phyloP scores from a whole-genome alignment of 2,113 vertebrate genomes.

The Sterna hirundo region DNA sequence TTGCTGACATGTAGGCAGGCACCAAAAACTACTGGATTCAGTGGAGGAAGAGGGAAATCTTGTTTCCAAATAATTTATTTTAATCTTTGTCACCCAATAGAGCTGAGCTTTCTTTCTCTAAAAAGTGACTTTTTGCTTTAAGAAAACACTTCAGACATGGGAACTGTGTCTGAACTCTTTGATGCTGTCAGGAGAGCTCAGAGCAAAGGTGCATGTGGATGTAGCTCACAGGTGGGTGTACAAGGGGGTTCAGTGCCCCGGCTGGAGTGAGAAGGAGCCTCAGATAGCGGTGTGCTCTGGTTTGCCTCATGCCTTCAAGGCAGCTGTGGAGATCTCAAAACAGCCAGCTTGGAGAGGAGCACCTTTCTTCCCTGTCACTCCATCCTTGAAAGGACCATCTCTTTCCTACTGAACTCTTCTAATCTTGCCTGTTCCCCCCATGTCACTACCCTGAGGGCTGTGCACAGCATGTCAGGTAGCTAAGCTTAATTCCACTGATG shows the following conservation, averaged over 20 bases:
- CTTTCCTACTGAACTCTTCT: not conserved
- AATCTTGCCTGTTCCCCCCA: not conserved
- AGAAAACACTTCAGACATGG: not conserved
- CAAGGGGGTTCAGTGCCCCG: not conserved
- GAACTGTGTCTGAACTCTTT: not conserved
- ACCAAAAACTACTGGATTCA: not conserved
- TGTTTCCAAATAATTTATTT: not conserved
- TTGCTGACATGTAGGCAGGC: not conserved
- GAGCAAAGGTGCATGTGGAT: not conserved
- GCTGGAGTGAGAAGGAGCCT: not conserved
- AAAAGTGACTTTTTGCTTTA: not conserved
- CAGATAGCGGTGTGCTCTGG: not conserved
- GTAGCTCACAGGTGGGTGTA: not conserved
- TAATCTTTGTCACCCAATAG: not conserved
- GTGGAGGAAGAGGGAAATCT: not conserved
- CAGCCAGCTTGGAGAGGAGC: not conserved
- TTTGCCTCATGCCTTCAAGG: accelerated
- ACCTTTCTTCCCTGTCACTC: not conserved
- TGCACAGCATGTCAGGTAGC: not conserved
- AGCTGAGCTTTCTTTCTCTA: not conserved
- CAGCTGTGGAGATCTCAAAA: not conserved
- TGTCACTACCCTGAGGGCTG: not conserved
- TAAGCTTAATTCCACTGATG: not conserved
- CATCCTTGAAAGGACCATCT: not conserved
- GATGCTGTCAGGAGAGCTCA: not conserved